A percentile compares a stretch with the other conserved stretches of the same genome.
Evolutionary conservation across 2,113 vertebrate species (phyloP).

Genomic region (Chrysochloris asiatica): DNA sequence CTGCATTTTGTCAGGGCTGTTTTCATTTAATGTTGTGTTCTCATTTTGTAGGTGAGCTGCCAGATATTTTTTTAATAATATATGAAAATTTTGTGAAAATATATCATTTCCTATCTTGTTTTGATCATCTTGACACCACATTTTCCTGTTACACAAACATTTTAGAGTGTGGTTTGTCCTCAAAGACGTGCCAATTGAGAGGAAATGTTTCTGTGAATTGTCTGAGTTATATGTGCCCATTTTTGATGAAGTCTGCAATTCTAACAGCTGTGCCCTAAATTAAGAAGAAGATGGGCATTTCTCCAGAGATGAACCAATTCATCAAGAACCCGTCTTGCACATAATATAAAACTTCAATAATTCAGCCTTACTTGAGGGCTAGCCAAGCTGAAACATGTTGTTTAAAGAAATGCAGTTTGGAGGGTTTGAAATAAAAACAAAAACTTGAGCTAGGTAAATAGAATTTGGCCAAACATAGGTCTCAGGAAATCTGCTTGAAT

Average conservation of each 20-base stretch:
- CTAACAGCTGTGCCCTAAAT: conserved; percentile 73
- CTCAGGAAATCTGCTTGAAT: conserved; percentile 62
- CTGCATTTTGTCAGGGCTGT: background rate
- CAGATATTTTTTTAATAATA: conserved; percentile 65
- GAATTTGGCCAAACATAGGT: conserved; percentile 35
- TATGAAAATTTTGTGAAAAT: conserved; percentile 80
- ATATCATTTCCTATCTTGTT: conserved; percentile 81
- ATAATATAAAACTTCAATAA: conserved; percentile 72
- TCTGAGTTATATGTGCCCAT: conserved; percentile 65
- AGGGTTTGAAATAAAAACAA: conserved; percentile 69
- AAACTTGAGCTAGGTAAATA: conserved; percentile 69
- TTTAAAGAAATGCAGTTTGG: conserved; percentile 64
- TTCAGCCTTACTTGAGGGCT: conserved; percentile 2
- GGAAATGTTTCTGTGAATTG: conserved; percentile 77
- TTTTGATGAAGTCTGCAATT: conserved; percentile 67
- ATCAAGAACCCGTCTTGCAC: conserved; percentile 62
- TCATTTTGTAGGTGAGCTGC: conserved; percentile 11
- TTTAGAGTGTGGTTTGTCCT: conserved; percentile 81
- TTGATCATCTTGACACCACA: conserved; percentile 84
- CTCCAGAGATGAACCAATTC: conserved; percentile 69
- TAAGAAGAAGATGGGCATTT: conserved; percentile 68
- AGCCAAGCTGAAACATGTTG: conserved; percentile 49
- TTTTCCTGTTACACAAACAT: conserved; percentile 88
- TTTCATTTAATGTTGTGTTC: conserved; percentile 16
- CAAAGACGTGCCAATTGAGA: conserved; percentile 76